Conservation (phyloP, 1,140 invertebrate species). For the Ceratitis capitata region DNA sequence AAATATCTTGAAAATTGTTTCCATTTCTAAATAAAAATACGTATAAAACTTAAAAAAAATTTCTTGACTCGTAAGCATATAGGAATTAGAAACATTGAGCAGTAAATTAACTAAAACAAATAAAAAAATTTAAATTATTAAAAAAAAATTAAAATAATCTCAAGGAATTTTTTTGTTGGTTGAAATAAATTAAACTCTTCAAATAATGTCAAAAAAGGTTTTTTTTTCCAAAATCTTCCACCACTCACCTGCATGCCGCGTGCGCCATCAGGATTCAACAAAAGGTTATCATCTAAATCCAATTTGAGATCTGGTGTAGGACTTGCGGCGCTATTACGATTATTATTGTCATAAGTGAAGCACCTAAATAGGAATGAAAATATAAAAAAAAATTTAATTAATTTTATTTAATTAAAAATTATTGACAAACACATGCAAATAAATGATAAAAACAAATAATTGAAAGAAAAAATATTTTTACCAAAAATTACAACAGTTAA, state of each 20-base stretch:
- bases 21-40: no score
- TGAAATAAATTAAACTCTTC: neutral
- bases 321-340: conserved; percentile 57
- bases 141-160: no score
- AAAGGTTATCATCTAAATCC: conserved; percentile 60
- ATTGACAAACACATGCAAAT: conserved; percentile 9
- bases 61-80: no score
- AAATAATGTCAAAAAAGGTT: no score
- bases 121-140: no score
- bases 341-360: conserved; percentile 81
- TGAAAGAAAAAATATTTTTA: neutral
- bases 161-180: no score
- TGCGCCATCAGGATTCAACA: conserved; percentile 45
- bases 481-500: neutral
- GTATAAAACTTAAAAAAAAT: no score
- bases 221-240: no score
- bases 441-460: neutral
- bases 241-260: conserved; percentile 52
- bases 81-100: no score
- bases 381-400: neutral
- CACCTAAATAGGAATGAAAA: conserved; percentile 70
- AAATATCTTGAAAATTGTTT: no score
- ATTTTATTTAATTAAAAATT: neutral
- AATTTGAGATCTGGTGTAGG: conserved; percentile 61
- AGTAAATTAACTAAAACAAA: no score